phyloP scores from a whole-genome alignment of 2,797 vertebrate genomes.

The Acridotheres tristis region DNA sequence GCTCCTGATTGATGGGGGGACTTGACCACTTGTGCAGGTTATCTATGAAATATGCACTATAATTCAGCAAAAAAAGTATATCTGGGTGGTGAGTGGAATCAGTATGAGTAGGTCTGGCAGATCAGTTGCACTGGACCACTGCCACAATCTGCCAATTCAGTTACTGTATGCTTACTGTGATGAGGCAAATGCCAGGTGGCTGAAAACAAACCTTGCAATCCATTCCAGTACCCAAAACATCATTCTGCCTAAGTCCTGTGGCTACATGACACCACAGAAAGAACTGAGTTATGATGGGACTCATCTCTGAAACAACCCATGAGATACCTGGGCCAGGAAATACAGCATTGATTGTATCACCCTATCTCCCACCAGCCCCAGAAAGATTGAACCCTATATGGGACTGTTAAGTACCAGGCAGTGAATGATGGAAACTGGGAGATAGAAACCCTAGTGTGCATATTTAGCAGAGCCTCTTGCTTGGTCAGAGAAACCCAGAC shows the following conservation, averaged over 20 bases:
- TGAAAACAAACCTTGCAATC: background rate
- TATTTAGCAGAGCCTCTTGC: background rate
- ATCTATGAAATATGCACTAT: background rate
- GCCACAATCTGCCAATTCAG: background rate
- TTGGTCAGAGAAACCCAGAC: background rate
- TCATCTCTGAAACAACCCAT: background rate
- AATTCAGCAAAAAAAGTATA: background rate
- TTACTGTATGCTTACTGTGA: background rate
- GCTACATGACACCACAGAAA: background rate
- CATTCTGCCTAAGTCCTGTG: background rate
- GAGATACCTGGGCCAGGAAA: background rate
- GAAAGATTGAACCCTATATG: background rate
- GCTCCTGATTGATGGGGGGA: fast-evolving
- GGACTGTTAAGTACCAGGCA: background rate
- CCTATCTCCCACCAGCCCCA: background rate
- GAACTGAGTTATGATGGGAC: background rate
- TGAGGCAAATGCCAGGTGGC: background rate
- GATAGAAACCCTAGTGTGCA: background rate
- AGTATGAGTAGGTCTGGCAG: background rate
- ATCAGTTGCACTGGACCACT: background rate
- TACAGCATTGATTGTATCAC: background rate
- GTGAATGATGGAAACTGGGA: background rate
- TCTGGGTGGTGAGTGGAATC: background rate
- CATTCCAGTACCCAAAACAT: background rate
- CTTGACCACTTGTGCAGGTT: background rate